Percentiles rank a stretch among this genome's conserved stretches.
Evolutionary conservation across 2,113 vertebrate genomes (phyloP).

Genomic region (Antechinus stuartii): DNA sequence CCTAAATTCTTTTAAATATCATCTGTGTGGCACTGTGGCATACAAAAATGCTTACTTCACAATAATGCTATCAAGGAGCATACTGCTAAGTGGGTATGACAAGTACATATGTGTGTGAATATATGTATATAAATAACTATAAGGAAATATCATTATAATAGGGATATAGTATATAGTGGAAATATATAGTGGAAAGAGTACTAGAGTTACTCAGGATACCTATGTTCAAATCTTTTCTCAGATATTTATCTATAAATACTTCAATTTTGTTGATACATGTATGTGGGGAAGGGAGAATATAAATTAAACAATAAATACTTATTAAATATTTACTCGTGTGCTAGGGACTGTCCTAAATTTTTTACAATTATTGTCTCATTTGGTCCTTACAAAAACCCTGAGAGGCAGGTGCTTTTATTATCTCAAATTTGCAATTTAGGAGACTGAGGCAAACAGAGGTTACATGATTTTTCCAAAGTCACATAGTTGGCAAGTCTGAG

Average conservation of each 20-base stretch:
- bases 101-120: not conserved
- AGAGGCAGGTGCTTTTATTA: not conserved
- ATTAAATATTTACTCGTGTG: not conserved
- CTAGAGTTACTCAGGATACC: not conserved
- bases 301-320: not conserved
- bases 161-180: not conserved
- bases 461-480: not conserved
- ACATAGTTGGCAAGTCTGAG: not conserved
- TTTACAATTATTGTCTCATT: not conserved
- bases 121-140: not conserved
- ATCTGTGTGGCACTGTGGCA: not conserved
- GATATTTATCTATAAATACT: not conserved
- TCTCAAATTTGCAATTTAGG: not conserved
- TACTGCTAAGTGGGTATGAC: not conserved
- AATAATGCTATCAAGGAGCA: not conserved
- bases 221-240: not conserved
- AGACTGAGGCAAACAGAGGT: not conserved
- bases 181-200: not conserved
- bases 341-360: not conserved
- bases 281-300: not conserved
- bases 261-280: not conserved
- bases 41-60: not conserved
- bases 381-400: not conserved
- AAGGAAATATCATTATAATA: not conserved
- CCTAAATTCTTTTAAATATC: not conserved